These are phyloP conservation scores for Paramisgurnus dabryanus DNA, from an alignment of 2,113 vertebrate genomes.

Conservation along the genomic window DNA sequence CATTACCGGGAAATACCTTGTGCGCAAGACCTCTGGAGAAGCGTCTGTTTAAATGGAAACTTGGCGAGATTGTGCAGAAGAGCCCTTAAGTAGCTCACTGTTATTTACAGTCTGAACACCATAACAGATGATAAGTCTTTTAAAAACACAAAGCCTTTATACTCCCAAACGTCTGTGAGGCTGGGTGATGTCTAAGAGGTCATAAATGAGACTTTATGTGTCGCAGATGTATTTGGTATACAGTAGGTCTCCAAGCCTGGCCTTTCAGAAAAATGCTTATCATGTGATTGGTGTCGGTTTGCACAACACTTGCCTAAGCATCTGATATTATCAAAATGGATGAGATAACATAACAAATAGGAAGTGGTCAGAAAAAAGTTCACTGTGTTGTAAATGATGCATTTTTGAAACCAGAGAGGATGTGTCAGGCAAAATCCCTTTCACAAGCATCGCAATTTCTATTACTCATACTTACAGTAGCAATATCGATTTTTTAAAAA, in stretches of 20 bases:
- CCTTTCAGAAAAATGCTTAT: not conserved
- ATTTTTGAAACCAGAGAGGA: conserved; percentile 13
- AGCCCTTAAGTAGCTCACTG: conserved; percentile 62
- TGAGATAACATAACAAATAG: not conserved
- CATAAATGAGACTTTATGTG: conserved; percentile 35
- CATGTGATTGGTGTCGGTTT: not conserved
- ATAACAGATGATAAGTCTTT: conserved; percentile 67
- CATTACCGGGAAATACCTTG: conserved; percentile 67
- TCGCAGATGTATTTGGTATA: not conserved
- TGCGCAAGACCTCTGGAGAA: conserved; percentile 48
- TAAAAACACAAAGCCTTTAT: conserved; percentile 49
- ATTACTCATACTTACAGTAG: too few species aligned
- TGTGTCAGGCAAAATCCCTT: not conserved
- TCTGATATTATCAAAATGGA: conserved; percentile 13
- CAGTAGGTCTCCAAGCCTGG: not conserved
- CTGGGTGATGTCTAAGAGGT: conserved; percentile 22
- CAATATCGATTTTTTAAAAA: too few species aligned
- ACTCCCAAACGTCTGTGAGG: conserved; percentile 26
- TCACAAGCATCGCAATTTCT: not conserved
- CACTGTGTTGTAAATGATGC: not conserved
- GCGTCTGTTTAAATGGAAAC: conserved; percentile 65
- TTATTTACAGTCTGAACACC: conserved; percentile 67
- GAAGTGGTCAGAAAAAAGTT: conserved; percentile 18
- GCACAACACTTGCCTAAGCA: not conserved
- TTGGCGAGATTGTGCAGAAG: conserved; percentile 60